Evolutionary conservation across 2,888 invertebrate genomes (phyloP).

Genomic region (Autographa gamma): DNA sequence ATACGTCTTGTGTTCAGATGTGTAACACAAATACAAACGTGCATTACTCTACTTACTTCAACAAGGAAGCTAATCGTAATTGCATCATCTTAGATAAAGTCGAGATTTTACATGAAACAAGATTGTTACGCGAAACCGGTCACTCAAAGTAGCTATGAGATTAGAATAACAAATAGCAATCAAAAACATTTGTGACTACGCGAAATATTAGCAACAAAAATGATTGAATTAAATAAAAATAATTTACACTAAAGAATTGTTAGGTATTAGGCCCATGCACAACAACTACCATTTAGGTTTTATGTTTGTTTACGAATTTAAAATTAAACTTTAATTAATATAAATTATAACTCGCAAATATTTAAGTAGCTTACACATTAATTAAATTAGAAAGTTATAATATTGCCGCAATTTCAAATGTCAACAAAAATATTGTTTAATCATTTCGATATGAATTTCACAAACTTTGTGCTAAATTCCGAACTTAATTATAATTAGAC

Average conservation of each 20-base stretch:
- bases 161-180: not conserved
- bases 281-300: not conserved
- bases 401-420: not conserved
- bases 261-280: not conserved
- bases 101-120: slow-evolving; percentile 35
- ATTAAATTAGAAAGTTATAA: not conserved
- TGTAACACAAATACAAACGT: slow-evolving; percentile 44
- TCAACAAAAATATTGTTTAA: slow-evolving; percentile 7
- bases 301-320: not conserved
- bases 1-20: slow-evolving; percentile 30
- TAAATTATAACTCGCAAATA: not conserved
- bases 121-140: slow-evolving; percentile 34
- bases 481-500: slow-evolving; percentile 29
- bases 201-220: not conserved
- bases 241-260: not conserved
- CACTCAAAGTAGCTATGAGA: not conserved
- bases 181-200: not conserved
- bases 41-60: slow-evolving; percentile 50
- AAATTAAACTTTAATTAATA: not conserved
- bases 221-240: not conserved
- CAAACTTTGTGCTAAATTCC: slow-evolving; percentile 2
- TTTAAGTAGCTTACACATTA: not conserved
- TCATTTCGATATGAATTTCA: not conserved
- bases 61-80: slow-evolving; percentile 54
- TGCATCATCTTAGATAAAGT: slow-evolving; percentile 47